These are phyloP conservation scores for Pogonocichla stellata DNA, from an alignment of 2,113 vertebrate species.

Conservation along the genomic window DNA sequence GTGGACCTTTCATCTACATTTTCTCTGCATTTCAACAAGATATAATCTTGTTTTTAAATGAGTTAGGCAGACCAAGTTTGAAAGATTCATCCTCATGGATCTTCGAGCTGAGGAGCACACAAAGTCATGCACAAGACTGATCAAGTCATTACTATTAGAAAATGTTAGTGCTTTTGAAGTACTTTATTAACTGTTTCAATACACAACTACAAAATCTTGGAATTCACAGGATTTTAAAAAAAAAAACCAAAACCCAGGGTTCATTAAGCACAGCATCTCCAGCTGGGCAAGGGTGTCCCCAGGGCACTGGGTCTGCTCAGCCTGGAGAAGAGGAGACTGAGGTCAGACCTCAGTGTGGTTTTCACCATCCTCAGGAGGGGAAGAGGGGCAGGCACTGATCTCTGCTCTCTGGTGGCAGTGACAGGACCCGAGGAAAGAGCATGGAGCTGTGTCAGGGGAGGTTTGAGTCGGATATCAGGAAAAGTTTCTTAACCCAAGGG, in stretches of 20 bases:
- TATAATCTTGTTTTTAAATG: background rate
- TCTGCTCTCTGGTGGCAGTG: too few relatives aligned
- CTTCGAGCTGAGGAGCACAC: background rate
- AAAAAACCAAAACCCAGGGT: too few relatives aligned
- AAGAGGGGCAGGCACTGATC: too few relatives aligned
- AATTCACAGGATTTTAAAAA: background rate
- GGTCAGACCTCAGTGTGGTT: too few relatives aligned
- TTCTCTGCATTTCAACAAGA: background rate
- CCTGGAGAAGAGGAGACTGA: too few relatives aligned
- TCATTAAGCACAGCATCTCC: background rate
- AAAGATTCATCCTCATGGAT: background rate
- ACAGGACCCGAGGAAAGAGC: too few relatives aligned
- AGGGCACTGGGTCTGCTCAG: too few relatives aligned
- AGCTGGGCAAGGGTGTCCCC: background rate
- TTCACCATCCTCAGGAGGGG: too few relatives aligned
- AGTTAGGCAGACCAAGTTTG: background rate
- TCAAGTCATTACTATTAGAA: background rate
- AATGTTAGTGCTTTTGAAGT: background rate
- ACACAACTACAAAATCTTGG: background rate
- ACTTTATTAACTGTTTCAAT: background rate
- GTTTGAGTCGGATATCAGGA: too few relatives aligned
- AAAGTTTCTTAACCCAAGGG: too few relatives aligned
- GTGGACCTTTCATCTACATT: background rate
- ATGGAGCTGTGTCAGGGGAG: too few relatives aligned
- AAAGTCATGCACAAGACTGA: background rate